Evolutionary conservation across 2,113 vertebrate genomes (phyloP).

Genomic region (Chamaetylas fuelleborni): DNA sequence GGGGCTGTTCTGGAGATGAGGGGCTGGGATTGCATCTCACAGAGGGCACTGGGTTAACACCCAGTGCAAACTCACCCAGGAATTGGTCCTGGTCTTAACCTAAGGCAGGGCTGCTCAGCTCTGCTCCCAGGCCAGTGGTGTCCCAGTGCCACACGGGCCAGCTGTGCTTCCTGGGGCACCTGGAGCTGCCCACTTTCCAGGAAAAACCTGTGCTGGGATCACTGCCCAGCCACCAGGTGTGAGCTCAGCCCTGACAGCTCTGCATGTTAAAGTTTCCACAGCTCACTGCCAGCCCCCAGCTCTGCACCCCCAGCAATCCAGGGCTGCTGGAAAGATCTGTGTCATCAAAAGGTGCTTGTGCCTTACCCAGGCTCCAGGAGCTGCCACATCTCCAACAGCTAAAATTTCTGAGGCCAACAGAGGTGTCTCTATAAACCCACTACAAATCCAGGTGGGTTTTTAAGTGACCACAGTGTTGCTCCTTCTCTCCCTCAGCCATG

Average conservation of each 20-base stretch:
- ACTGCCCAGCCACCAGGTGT: neutral
- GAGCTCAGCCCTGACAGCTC: neutral
- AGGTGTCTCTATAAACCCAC: neutral
- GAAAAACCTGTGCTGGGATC: neutral
- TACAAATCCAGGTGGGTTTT: neutral
- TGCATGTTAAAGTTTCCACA: neutral
- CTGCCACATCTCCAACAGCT: neutral
- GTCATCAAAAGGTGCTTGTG: neutral
- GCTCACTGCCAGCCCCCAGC: neutral
- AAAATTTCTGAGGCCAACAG: neutral
- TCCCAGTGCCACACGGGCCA: neutral
- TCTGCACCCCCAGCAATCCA: neutral
- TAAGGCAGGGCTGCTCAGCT: neutral
- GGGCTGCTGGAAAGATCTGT: neutral
- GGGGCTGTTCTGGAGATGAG: neutral
- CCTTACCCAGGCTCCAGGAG: neutral
- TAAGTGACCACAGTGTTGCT: neutral
- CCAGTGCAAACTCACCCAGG: neutral
- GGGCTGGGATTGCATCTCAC: neutral
- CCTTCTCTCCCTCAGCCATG: neutral
- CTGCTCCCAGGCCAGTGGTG: neutral
- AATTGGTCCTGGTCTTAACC: neutral
- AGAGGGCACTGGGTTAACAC: rapidly evolving
- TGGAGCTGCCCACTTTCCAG: neutral
- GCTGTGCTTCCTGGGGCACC: neutral